Evolutionary conservation across 2,113 vertebrate species (phyloP), one percentile per base, ranked within the genome.

Genomic region (Mirounga angustirostris): DNA sequence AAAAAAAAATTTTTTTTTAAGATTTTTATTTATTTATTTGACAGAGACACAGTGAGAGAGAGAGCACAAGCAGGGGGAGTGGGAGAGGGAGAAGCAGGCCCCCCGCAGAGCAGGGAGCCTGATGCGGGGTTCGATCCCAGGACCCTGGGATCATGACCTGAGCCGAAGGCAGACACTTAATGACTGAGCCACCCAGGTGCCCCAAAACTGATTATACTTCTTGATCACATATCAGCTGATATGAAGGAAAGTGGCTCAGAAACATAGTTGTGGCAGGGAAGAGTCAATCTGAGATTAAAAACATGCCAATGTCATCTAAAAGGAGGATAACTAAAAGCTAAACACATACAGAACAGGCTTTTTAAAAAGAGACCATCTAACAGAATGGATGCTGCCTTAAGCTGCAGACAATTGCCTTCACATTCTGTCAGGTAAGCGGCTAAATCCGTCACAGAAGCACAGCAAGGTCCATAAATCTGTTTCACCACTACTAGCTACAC

Each of bases 391-490:
- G 89, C 26, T 40, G 52, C 92, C 80, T 65, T 67, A 9, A 40
- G 80, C 82, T 80, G 71, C 71, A 86, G 73, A 94, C 93, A 82
- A 54, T 0, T 81, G 84, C 93, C 93, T 97, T 76, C 90, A 71
- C 74, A n/a, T 59, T 94, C 97, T 67, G 58, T 91, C 89, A 97
- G 97, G 81, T 73, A 65, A 97, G 78, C 2, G 1, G 61, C 88
- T 90, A 95, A 96, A 96, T 89, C 94, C 1, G 1, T 87, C 96
- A 95, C 65, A 59, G 87, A 91, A 79, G 94, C 83, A 93, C 33
- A 92, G 87, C 87, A 81, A 88, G 67, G 82, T 26, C 82, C 30
- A 73, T 87, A 96, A 95, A 91, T 95, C 91, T 69, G 43, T 85
- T 85, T 96, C 78, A 36, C 67, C 69, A 92, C 46, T 18, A 91